These are phyloP conservation scores for Contarinia nasturtii DNA, from an alignment of 1,140 invertebrate species.

Conservation along the genomic window DNA sequence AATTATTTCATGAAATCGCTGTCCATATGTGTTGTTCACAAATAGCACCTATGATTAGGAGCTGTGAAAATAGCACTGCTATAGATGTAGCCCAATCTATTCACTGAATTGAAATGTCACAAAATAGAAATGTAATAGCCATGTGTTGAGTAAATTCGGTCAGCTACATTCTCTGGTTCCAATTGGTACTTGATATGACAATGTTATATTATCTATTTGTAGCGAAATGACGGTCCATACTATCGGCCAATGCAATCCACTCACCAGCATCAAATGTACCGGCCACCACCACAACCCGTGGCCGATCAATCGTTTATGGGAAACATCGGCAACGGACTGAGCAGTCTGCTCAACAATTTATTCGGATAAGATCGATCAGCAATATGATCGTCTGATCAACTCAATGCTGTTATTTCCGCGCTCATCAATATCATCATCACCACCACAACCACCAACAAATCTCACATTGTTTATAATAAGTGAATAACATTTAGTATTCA, in stretches of 20 bases:
- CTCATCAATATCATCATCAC: too few species aligned
- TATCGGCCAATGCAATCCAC: constrained; percentile 29
- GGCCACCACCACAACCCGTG: constrained; percentile 22
- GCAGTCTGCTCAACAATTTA: constrained; percentile 51
- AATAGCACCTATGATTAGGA: too few species aligned
- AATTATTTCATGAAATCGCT: too few species aligned
- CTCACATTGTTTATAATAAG: too few species aligned
- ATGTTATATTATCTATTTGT: constrained; percentile 10
- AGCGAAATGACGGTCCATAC: constrained; percentile 35
- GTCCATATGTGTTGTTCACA: too few species aligned
- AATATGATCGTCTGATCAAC: too few species aligned
- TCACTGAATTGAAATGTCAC: too few species aligned
- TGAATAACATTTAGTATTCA: too few species aligned
- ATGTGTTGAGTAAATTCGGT: background rate
- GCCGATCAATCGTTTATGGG: constrained; percentile 46
- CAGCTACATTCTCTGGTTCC: constrained; percentile 3
- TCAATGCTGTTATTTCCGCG: too few species aligned
- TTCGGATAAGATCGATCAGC: constrained; percentile 33
- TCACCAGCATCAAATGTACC: constrained; percentile 18
- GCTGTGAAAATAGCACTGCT: too few species aligned
- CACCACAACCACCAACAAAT: too few species aligned
- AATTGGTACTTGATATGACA: constrained; percentile 4
- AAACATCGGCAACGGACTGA: constrained; percentile 38
- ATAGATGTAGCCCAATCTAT: too few species aligned
- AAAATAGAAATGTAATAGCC: background rate